Percentiles rank a stretch among this genome's conserved stretches.
Conservation (phyloP, 2,113 vertebrate species). For the Hemibagrus wyckioides region DNA sequence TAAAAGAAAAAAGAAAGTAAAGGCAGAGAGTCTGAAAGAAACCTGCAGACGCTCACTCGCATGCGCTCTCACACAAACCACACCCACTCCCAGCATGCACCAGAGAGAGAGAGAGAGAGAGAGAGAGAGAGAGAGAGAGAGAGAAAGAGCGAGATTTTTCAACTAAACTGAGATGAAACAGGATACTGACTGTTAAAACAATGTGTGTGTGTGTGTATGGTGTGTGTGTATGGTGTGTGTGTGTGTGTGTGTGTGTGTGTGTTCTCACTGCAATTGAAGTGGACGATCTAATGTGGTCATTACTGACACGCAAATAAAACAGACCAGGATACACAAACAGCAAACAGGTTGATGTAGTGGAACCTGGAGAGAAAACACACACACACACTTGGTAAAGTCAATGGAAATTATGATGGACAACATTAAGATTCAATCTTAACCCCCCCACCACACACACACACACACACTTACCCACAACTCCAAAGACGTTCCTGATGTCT, state of each 20-base stretch:
- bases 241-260: background rate
- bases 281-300: constrained; percentile 68
- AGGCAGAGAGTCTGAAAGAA: too few relatives aligned
- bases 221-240: background rate
- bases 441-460: constrained; percentile 75
- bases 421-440: background rate
- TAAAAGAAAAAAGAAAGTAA: too few relatives aligned
- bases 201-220: background rate
- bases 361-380: constrained; percentile 68
- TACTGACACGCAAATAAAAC: constrained; percentile 89
- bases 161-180: too few relatives aligned
- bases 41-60: too few relatives aligned
- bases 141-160: background rate
- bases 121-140: too few relatives aligned
- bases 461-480: constrained; percentile 85
- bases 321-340: constrained; percentile 89
- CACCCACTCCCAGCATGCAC: too few relatives aligned
- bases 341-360: constrained; percentile 84
- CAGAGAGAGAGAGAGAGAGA: too few relatives aligned
- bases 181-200: too few relatives aligned
- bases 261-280: constrained; percentile 39
- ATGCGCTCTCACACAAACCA: too few relatives aligned
- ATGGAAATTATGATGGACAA: background rate
- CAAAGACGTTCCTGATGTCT: constrained; percentile 89
- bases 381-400: background rate